Evolutionary conservation across 1,140 invertebrate genomes (phyloP).

Genomic region (Sitophilus oryzae): DNA sequence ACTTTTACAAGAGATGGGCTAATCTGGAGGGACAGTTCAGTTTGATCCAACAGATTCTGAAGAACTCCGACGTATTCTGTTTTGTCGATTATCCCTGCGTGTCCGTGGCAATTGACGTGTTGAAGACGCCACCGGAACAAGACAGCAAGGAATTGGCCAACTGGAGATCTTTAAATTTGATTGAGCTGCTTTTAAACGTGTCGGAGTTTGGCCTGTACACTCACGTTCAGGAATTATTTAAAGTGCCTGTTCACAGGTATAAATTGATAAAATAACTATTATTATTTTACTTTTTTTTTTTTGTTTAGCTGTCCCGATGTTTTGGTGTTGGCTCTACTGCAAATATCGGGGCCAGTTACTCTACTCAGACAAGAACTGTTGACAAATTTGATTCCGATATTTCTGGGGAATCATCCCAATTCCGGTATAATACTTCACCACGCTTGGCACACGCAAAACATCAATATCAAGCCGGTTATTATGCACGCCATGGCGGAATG

Average conservation of each 20-base stretch:
- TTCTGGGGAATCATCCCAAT: slow-evolving; percentile 91
- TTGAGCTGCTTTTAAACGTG: slow-evolving; percentile 81
- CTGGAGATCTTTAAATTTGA: slow-evolving; percentile 87
- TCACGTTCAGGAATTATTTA: slow-evolving; percentile 85
- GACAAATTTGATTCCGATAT: slow-evolving; percentile 79
- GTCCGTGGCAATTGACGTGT: slow-evolving; percentile 75
- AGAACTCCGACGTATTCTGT: slow-evolving; percentile 89
- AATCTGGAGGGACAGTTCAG: slow-evolving; percentile 91
- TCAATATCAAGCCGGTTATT: slow-evolving; percentile 74
- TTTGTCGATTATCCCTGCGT: slow-evolving; percentile 87
- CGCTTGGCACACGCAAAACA: slow-evolving; percentile 80
- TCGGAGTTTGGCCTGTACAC: slow-evolving; percentile 78
- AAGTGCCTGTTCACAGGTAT: slow-evolving; percentile 70
- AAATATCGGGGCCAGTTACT: slow-evolving; percentile 72
- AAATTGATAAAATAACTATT: neutral
- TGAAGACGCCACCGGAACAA: slow-evolving; percentile 87
- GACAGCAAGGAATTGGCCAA: slow-evolving; percentile 88
- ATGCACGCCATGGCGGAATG: slow-evolving; percentile 97
- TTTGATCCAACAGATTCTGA: slow-evolving; percentile 77
- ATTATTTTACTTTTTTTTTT: neutral
- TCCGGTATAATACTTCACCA: slow-evolving; percentile 88
- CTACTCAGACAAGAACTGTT: slow-evolving; percentile 78
- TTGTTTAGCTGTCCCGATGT: slow-evolving; percentile 81
- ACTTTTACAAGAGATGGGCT: slow-evolving; percentile 67
- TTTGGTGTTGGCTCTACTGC: slow-evolving; percentile 77